Base-by-base conservation (phyloP, 2,113 vertebrate species). In the Ceyx cyanopectus region DNA sequence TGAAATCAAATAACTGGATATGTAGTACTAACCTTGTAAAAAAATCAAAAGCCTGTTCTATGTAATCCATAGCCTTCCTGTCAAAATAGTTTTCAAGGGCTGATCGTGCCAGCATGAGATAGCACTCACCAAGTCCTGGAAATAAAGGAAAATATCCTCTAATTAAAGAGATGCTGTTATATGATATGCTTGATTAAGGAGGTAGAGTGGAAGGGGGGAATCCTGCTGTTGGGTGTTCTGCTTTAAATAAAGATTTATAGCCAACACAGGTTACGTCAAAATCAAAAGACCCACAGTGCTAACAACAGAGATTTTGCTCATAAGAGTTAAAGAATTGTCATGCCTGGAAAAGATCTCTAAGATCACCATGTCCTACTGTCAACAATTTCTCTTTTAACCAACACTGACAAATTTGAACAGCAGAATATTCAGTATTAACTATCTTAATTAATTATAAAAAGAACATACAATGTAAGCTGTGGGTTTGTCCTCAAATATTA, bases 111-210 rank as follows among this genome's bases (percentile, higher is more conserved):
- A 99, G 87, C 96, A 98, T 97, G 45, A 99, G 95, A 56, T 99
- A 98, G 77, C 99, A 99, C 81, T 99, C 99, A 10, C 99, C 99
- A 78, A 99, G 97, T 89, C 99, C 99, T 99, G 89, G 78, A 96
- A 90, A 85, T 68, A 81, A 75, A 34, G 92, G 9, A 92, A 88
- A 88, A 80, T 7, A 80, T 7, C 1, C 4, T 50, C 32, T 24
- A 3, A 87, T 60, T 83, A 83, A 82, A 77, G 6, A 75, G 57
- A 62, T 30, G 14, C 12, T 75, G 70, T 77, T 53, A 53, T 53
- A 53, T 3, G 18, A 68, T 18, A 56, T 4, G 7, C 10, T 53
- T 67, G 27, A 50, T 56, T 76, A 85, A 63, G 32, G 30, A 24
- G 29, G 10, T 4, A 2, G 5, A 9, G 18, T 83, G 54, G n/a